These are phyloP conservation scores for Remorina albescens DNA, from an alignment of 2,797 vertebrate genomes.

Conservation along the genomic window DNA sequence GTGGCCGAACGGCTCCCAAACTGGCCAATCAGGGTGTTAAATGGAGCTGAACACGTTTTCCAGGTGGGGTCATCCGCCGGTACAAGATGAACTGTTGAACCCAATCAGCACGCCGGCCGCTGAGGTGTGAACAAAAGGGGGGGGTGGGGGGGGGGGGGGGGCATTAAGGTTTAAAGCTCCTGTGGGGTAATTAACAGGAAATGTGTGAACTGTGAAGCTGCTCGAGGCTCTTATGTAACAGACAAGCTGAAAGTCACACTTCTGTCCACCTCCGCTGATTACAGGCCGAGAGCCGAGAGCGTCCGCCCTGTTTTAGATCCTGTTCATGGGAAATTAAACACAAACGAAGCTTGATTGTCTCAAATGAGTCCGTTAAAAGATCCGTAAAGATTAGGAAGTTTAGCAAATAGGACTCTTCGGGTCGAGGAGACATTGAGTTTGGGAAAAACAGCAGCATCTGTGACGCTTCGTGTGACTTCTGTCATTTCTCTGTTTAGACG, in stretches of 20 bases:
- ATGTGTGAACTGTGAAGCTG: slow-evolving; percentile 32
- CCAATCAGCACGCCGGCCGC: slow-evolving; percentile 70
- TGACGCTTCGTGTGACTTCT: too few species aligned
- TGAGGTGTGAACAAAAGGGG: slow-evolving; percentile 67
- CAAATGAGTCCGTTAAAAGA: background rate
- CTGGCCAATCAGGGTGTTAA: slow-evolving; percentile 69
- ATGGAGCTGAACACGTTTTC: slow-evolving; percentile 66
- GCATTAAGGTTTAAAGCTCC: slow-evolving; percentile 69
- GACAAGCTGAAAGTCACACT: slow-evolving; percentile 14
- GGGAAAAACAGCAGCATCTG: too few species aligned
- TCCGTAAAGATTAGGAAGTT: too few species aligned
- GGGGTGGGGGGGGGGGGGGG: slow-evolving; percentile 56
- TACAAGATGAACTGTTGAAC: slow-evolving; percentile 81
- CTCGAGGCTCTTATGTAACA: slow-evolving; percentile 26
- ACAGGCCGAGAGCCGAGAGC: background rate
- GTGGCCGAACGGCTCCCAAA: slow-evolving; percentile 53
- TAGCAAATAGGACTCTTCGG: too few species aligned
- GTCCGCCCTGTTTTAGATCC: background rate
- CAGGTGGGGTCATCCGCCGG: slow-evolving; percentile 71
- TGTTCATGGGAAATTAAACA: background rate
- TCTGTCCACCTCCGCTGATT: slow-evolving; percentile 29
- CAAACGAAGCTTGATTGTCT: background rate
- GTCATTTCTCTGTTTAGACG: too few species aligned
- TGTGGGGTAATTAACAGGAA: slow-evolving; percentile 61
- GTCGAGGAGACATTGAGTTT: too few species aligned